Conservation (phyloP, 2,888 invertebrate species). For the Agapetus fuscipes region DNA sequence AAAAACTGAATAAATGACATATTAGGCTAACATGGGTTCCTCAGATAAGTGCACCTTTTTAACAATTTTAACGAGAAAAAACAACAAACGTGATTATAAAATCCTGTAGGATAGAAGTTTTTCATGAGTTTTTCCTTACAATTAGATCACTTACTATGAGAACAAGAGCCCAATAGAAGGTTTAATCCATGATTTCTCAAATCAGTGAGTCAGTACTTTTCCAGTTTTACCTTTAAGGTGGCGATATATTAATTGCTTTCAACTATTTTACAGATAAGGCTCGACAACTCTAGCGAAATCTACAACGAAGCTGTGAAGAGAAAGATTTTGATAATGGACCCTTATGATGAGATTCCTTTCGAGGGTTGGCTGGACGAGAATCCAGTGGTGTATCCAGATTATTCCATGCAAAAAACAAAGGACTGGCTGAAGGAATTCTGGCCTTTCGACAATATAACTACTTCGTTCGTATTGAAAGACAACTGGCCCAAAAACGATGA, state of each 20-base stretch:
- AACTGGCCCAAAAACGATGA: conserved; percentile 44
- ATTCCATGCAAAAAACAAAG: conserved; percentile 5
- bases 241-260: neutral
- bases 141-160: too few relatives aligned
- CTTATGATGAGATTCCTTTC: neutral
- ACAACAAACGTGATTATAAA: too few relatives aligned
- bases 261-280: conserved; percentile 6
- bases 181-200: too few relatives aligned
- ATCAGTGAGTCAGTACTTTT: too few relatives aligned
- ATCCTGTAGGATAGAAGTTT: too few relatives aligned
- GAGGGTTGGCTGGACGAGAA: conserved; percentile 1
- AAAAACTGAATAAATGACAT: too few relatives aligned
- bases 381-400: conserved; percentile 14
- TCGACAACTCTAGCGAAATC: neutral
- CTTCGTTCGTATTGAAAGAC: conserved; percentile 43
- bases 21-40: too few relatives aligned
- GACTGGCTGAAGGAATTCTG: conserved; percentile 8
- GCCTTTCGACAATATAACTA: conserved; percentile 23
- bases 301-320: conserved; percentile 1
- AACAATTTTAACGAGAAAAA: too few relatives aligned
- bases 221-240: too few relatives aligned
- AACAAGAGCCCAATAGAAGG: too few relatives aligned
- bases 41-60: too few relatives aligned
- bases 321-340: conserved; percentile 4
- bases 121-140: too few relatives aligned